phyloP scores from a whole-genome alignment of 2,888 invertebrate genomes.

The Melolontha melolontha region DNA sequence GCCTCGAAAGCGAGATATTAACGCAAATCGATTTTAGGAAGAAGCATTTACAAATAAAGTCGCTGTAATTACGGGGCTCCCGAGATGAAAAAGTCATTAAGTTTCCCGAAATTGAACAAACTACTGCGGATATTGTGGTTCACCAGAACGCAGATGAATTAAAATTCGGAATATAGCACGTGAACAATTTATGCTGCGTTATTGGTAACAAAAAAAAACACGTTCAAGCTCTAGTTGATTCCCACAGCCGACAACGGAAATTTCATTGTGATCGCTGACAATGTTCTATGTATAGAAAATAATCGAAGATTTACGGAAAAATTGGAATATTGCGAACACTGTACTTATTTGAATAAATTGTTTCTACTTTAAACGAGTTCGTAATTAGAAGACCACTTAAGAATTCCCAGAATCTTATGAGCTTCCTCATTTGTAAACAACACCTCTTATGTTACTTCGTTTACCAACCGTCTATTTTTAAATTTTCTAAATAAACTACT shows the following conservation, averaged over 20 bases:
- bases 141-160: conserved; percentile 21
- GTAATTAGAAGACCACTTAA: not conserved
- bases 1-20: not conserved
- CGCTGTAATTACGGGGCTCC: not conserved
- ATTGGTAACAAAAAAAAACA: too few species aligned
- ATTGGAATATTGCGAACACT: too few species aligned
- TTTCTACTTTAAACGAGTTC: too few species aligned
- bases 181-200: not conserved
- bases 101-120: conserved; percentile 14
- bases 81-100: conserved; percentile 9
- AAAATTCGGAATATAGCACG: conserved; percentile 20
- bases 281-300: too few species aligned
- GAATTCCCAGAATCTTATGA: conserved; percentile 33
- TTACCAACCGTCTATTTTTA: conserved; percentile 29
- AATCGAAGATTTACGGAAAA: too few species aligned
- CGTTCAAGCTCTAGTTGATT: too few species aligned
- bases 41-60: not conserved
- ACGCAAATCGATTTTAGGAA: conserved; percentile 11
- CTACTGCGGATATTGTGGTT: conserved; percentile 27
- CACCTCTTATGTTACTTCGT: conserved; percentile 17
- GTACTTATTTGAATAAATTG: too few species aligned
- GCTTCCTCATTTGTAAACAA: conserved; percentile 30
- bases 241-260: too few species aligned
- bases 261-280: too few species aligned
- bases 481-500: conserved; percentile 13